Evolutionary conservation across 2,113 vertebrate genomes (phyloP).

Genomic region (Xiphophorus hellerii): DNA sequence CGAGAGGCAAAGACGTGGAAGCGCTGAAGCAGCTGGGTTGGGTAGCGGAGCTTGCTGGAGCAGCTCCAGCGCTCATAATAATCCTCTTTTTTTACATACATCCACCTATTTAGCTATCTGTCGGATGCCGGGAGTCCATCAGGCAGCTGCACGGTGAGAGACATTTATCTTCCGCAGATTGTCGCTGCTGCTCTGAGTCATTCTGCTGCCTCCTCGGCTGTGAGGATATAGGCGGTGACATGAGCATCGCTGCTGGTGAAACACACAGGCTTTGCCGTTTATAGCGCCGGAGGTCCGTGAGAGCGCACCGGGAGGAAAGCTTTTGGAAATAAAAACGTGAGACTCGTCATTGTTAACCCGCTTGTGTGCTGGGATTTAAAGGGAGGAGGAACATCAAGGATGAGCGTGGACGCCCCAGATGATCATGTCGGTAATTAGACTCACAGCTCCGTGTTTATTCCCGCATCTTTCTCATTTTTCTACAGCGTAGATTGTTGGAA

Average conservation of each 20-base stretch:
- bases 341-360: background rate
- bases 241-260: conserved; percentile 46
- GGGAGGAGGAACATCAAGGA: conserved; percentile 7
- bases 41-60: conserved; percentile 52
- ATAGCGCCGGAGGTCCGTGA: conserved; percentile 30
- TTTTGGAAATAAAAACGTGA: conserved; percentile 11
- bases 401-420: conserved; percentile 22
- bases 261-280: conserved; percentile 35
- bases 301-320: conserved; percentile 20
- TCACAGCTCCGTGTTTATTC: background rate
- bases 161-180: background rate
- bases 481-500: background rate
- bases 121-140: conserved; percentile 54
- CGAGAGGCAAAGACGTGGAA: conserved; percentile 55
- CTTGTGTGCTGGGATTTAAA: background rate
- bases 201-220: background rate
- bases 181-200: background rate
- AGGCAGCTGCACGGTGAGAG: conserved; percentile 57
- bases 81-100: conserved; percentile 15
- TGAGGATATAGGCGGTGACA: conserved; percentile 30
- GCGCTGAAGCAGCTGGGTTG: conserved; percentile 57
- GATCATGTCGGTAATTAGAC: conserved; percentile 28
- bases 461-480: background rate
- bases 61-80: conserved; percentile 32
- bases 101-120: background rate